Percentiles rank a stretch among this genome's conserved stretches.
Conservation (phyloP, 2,797 vertebrate genomes). For the Sibirionetta formosa region DNA sequence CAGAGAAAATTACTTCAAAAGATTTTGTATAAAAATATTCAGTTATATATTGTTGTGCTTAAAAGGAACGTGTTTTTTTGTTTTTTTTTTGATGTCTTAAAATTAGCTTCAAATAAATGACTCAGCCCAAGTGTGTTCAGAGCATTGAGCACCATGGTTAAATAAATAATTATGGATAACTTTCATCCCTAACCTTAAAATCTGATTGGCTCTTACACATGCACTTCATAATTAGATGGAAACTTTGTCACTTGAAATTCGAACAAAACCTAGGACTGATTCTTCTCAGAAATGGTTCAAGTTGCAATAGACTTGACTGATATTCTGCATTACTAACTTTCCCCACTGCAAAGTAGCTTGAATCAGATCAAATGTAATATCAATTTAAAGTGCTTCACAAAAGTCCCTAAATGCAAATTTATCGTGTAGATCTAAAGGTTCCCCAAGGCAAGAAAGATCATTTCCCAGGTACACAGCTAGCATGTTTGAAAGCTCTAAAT, state of each 20-base stretch:
- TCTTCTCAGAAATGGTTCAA: accelerated
- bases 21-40: background rate
- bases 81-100: background rate
- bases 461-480: background rate
- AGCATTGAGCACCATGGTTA: background rate
- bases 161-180: background rate
- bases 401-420: background rate
- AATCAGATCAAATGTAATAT: background rate
- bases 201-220: background rate
- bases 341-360: background rate
- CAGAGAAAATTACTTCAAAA: background rate
- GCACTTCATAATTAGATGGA: background rate
- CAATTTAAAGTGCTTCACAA: conserved; percentile 19
- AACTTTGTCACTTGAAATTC: background rate
- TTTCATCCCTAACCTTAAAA: background rate
- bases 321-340: background rate
- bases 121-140: background rate
- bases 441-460: background rate
- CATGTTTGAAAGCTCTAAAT: background rate
- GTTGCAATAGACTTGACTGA: background rate
- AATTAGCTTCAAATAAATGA: background rate
- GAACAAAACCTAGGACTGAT: background rate
- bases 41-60: background rate
- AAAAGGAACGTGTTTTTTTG: background rate
- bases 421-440: background rate